These are phyloP conservation scores for Limonius californicus DNA, from an alignment of 1,140 invertebrate genomes.

Conservation along the genomic window DNA sequence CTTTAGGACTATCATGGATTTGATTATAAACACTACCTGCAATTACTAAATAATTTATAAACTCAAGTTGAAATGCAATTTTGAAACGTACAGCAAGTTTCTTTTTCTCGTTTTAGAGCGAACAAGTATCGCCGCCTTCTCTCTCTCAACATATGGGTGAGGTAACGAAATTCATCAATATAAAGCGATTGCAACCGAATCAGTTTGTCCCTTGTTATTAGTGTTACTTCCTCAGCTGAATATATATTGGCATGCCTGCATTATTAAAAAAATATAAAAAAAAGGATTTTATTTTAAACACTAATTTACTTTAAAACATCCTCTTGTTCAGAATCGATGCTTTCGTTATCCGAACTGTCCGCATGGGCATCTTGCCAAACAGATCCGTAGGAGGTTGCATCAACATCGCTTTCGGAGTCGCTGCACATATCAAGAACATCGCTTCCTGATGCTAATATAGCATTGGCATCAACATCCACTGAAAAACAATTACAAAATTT, in stretches of 20 bases:
- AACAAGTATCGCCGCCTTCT: slow-evolving; percentile 71
- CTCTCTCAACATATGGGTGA: slow-evolving; percentile 69
- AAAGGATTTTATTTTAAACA: not conserved
- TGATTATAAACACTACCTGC: slow-evolving; percentile 72
- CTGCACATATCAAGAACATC: slow-evolving; percentile 65
- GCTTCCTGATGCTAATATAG: slow-evolving; percentile 53
- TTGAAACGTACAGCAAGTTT: slow-evolving; percentile 67
- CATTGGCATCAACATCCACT: slow-evolving; percentile 58
- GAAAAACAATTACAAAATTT: too few species aligned
- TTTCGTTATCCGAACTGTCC: slow-evolving; percentile 72
- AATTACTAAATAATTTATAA: slow-evolving; percentile 27
- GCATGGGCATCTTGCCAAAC: slow-evolving; percentile 62
- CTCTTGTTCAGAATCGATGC: slow-evolving; percentile 72
- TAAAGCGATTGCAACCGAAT: slow-evolving; percentile 77
- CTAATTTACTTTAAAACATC: slow-evolving; percentile 68
- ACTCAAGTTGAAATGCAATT: not conserved
- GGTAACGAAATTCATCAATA: slow-evolving; percentile 73
- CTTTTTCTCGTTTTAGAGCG: slow-evolving; percentile 70
- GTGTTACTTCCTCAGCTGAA: slow-evolving; percentile 81
- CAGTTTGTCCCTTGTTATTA: slow-evolving; percentile 72
- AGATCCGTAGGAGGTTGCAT: slow-evolving; percentile 59
- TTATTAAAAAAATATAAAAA: not conserved
- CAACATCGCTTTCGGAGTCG: slow-evolving; percentile 70
- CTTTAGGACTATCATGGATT: slow-evolving; percentile 61
- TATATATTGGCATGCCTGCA: slow-evolving; percentile 80